phyloP scores from a whole-genome alignment of 2,888 invertebrate genomes.

The Flabesymbios commensalis region DNA sequence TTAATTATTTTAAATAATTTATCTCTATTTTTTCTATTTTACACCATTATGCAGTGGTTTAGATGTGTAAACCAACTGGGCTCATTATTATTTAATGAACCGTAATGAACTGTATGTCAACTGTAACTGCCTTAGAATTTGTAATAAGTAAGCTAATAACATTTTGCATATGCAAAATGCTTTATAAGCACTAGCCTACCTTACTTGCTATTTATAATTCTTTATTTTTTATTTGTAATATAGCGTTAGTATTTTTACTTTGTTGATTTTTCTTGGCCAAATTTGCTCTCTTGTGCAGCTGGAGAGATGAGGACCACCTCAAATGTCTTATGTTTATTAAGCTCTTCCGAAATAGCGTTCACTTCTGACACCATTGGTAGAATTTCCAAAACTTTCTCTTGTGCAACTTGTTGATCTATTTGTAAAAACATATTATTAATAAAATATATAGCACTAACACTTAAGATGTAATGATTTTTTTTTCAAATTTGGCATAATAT shows the following conservation, averaged over 20 bases:
- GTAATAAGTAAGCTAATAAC: no score
- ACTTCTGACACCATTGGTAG: slow-evolving; percentile 62
- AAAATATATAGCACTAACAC: not conserved
- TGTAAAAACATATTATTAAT: not conserved
- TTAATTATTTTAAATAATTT: no score
- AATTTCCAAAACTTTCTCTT: slow-evolving; percentile 61
- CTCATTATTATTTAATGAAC: no score
- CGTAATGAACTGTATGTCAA: no score
- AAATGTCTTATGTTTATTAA: slow-evolving; percentile 60
- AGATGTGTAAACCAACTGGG: no score
- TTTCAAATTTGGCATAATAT: not conserved
- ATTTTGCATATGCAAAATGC: no score
- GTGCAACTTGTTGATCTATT: slow-evolving; percentile 60
- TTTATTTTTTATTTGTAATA: no score
- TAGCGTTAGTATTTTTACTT: slow-evolving; percentile 38
- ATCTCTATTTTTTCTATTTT: no score
- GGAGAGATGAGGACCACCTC: slow-evolving; percentile 60
- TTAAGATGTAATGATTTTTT: not conserved
- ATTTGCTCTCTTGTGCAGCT: slow-evolving; percentile 47
- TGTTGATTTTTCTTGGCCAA: slow-evolving; percentile 35
- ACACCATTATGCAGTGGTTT: no score
- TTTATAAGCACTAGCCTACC: no score
- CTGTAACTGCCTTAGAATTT: no score
- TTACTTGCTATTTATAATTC: no score
- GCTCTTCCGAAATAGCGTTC: slow-evolving; percentile 61